Base-by-base conservation (phyloP, 2,888 invertebrate species). In the Drosophila yooni region DNA sequence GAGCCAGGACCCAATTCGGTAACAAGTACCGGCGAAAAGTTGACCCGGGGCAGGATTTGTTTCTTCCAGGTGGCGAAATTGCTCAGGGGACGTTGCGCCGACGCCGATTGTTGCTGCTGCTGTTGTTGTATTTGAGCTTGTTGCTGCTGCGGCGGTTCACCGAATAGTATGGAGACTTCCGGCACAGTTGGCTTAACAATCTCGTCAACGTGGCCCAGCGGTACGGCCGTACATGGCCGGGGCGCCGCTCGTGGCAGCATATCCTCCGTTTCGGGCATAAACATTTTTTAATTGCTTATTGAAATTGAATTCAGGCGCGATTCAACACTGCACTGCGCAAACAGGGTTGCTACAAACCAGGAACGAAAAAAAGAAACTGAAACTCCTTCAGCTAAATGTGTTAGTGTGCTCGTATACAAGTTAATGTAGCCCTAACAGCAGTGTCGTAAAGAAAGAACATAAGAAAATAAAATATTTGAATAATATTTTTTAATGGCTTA, bases 241-340 rank as follows among this genome's bases (percentile, higher is more conserved):
- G 92, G 93, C 4, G 93, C 92, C 46, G 85, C 76, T 7, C 93
- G 82, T 0, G 92, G 92, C 64, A 92, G 31, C 87, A 92, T 89
- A 57, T 92, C 92, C 64, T 93, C 92, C 1, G 91, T 92, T 78
- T 92, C 92, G 1, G 87, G 82, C 70, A 81, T 82, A 75, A 88
- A 92, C 92, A 92, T 92, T 58, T 13, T 68, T 72, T 1, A 50
- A 48, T 11, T 48, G 31, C 21, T 59, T 51, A 40, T 29, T 59
- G 38, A 78, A 85, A 65, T 86, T 86, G 51, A 90, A 86, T 74
- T 77, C 46, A 46, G 50, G 88, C 90, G 85, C 71, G 63, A 60
- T 46, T 38, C 10, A 36, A 50, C 40, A 40, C 56, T 52, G 38
- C 29, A 70, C 61, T 46, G 52, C 48, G 51, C 50, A 66, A 58